phyloP scores from a whole-genome alignment of 2,797 vertebrate species.

The Ispidina picta region DNA sequence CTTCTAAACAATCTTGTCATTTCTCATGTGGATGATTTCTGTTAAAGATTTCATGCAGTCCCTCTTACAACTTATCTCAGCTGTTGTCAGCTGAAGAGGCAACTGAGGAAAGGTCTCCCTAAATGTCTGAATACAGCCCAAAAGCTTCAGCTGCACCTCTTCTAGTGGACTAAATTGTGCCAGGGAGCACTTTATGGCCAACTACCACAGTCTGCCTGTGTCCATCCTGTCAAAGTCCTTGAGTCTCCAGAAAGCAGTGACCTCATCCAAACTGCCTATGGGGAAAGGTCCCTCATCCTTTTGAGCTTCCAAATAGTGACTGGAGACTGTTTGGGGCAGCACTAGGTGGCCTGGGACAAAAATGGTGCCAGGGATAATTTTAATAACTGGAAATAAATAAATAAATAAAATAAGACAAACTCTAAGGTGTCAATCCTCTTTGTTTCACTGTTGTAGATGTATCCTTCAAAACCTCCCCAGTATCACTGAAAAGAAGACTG shows the following conservation, averaged over 20 bases:
- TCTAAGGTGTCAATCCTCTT: neutral
- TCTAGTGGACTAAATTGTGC: neutral
- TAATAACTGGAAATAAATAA: fast-evolving
- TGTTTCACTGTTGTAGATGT: neutral
- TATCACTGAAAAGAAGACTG: neutral
- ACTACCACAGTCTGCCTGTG: neutral
- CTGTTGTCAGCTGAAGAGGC: neutral
- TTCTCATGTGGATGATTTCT: neutral
- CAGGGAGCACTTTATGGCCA: neutral
- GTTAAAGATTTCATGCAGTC: neutral
- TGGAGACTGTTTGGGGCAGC: neutral
- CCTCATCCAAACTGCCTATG: neutral
- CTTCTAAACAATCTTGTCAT: neutral
- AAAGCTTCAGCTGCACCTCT: neutral
- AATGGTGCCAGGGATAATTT: neutral
- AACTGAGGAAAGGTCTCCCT: neutral
- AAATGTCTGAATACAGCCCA: neutral
- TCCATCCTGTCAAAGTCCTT: neutral
- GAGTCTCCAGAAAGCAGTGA: neutral
- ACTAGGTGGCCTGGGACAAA: neutral
- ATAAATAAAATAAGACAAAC: neutral
- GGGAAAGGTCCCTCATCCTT: neutral
- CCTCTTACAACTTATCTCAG: neutral
- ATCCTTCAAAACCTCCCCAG: neutral
- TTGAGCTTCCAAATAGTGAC: neutral